A percentile compares a stretch with the other conserved stretches of the same genome.
These are phyloP conservation scores for Carassius carassius DNA, from an alignment of 2,113 vertebrate genomes.

Conservation along the genomic window DNA sequence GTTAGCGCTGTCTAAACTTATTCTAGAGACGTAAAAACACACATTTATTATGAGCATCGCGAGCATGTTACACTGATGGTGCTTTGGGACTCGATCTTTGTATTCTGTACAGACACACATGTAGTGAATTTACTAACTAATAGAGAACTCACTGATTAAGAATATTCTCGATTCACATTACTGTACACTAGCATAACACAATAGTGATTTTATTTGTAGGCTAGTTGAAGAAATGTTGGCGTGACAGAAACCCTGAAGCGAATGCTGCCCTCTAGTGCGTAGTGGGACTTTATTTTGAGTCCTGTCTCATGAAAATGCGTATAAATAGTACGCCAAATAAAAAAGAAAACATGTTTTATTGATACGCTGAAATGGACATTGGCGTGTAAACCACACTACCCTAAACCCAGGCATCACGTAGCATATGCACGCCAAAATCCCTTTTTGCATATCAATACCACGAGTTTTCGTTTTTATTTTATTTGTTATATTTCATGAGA, in stretches of 20 bases:
- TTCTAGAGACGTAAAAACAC: constrained; percentile 14
- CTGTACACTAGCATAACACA: neutral
- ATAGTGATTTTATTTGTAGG: neutral
- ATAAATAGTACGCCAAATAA: too few species aligned
- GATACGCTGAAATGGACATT: too few species aligned
- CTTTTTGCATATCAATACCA: too few species aligned
- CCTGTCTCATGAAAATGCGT: too few species aligned
- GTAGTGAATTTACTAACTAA: neutral
- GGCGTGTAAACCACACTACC: too few species aligned
- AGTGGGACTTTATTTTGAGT: neutral
- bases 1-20: neutral
- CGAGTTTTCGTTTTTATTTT: too few species aligned
- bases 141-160: neutral
- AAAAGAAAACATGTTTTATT: too few species aligned
- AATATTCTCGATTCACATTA: neutral
- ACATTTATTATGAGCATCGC: neutral
- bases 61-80: neutral
- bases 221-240: too few species aligned
- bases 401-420: too few species aligned
- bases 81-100: constrained; percentile 7
- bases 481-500: too few species aligned
- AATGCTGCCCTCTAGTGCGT: constrained; percentile 16
- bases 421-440: too few species aligned
- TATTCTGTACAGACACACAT: constrained; percentile 27
- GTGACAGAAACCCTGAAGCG: neutral